Evolutionary conservation across 2,888 invertebrate genomes (phyloP).

Genomic region (Rapana venosa): DNA sequence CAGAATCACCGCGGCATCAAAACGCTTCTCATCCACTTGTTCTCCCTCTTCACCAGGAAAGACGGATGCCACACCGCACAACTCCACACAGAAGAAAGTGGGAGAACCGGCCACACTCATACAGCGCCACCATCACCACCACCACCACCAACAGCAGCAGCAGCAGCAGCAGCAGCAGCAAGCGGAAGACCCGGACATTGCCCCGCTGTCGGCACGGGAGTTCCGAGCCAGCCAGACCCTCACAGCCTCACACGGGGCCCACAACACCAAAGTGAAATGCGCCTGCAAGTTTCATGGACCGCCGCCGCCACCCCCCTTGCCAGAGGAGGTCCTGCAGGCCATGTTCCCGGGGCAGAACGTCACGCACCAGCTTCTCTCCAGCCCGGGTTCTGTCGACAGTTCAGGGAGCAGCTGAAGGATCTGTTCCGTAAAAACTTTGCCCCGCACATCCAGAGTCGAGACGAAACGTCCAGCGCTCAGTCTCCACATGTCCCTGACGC

Average conservation of each 20-base stretch:
- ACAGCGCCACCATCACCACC: background rate
- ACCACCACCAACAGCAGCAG: background rate
- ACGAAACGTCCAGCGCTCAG: background rate
- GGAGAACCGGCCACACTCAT: background rate
- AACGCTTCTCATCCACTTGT: too few species aligned
- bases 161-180: background rate
- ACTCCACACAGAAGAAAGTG: conserved; percentile 7
- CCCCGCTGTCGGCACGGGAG: background rate
- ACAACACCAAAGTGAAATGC: background rate
- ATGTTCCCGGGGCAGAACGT: conserved; percentile 37
- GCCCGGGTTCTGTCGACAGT: conserved; percentile 14
- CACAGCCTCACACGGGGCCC: background rate
- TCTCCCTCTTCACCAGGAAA: too few species aligned
- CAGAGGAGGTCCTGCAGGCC: background rate
- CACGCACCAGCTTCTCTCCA: background rate
- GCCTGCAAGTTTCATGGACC: background rate
- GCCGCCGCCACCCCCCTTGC: conserved; percentile 34
- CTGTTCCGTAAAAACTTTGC: background rate
- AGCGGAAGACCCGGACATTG: background rate
- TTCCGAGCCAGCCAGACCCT: conserved; percentile 3
- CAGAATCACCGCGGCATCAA: too few species aligned
- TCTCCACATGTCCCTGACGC: background rate
- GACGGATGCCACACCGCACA: background rate
- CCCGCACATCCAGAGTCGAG: too few species aligned
- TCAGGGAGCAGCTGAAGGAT: conserved; percentile 20